A percentile compares a stretch with the other conserved stretches of the same genome.
Conservation (phyloP, 2,888 invertebrate genomes). For the Liopterus haemorrhoidalis region DNA sequence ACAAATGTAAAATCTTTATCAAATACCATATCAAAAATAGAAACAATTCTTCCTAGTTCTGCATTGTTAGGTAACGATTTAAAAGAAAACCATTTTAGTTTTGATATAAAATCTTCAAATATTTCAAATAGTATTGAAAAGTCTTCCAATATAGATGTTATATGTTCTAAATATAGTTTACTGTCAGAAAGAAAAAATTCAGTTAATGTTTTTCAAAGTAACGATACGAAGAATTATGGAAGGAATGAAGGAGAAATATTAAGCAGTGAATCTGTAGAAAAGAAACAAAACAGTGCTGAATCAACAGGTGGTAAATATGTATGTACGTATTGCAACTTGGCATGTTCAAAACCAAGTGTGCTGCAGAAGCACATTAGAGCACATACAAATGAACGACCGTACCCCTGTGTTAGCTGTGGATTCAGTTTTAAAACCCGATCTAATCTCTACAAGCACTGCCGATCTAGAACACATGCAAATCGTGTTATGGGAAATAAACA, state of each 20-base stretch:
- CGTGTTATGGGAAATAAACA: conserved; percentile 43
- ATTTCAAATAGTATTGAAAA: conserved; percentile 34
- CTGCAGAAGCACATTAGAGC: conserved; percentile 90
- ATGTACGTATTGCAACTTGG: conserved; percentile 82
- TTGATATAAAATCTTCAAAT: conserved; percentile 40
- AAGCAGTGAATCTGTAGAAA: conserved; percentile 31
- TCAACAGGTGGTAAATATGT: conserved; percentile 61
- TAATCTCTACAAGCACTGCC: conserved; percentile 84
- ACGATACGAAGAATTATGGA: conserved; percentile 10
- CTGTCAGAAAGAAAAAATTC: conserved; percentile 17
- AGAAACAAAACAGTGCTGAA: conserved; percentile 36
- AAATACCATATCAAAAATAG: conserved; percentile 31
- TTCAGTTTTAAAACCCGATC: conserved; percentile 92
- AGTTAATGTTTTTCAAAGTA: too few relatives aligned
- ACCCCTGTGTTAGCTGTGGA: conserved; percentile 82
- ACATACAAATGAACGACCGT: conserved; percentile 89
- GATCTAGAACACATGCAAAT: conserved; percentile 48
- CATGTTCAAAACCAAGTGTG: conserved; percentile 89
- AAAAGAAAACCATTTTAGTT: conserved; percentile 35
- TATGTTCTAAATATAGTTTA: conserved; percentile 33
- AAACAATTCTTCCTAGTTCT: conserved; percentile 36
- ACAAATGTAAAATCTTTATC: conserved; percentile 6
- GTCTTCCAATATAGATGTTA: conserved; percentile 42
- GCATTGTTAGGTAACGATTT: conserved; percentile 16
- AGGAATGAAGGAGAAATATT: conserved; percentile 21